A percentile compares a stretch with the other conserved stretches of the same genome.
Evolutionary conservation across 2,113 vertebrate species (phyloP).

Genomic region (Epinephelus lanceolatus): DNA sequence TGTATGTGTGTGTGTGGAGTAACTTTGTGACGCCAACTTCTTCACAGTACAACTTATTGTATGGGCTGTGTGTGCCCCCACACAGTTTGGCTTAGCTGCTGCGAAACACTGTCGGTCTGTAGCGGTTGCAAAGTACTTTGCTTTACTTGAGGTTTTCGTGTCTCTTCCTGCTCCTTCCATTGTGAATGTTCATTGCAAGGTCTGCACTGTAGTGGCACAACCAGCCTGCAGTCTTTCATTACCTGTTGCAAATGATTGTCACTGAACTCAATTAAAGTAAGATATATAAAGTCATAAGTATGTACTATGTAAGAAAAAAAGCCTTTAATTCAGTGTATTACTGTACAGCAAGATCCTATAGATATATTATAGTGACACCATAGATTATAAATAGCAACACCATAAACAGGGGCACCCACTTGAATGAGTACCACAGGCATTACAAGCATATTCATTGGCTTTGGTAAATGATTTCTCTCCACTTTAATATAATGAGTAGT

Average conservation of each 20-base stretch:
- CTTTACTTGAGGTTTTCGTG: not conserved
- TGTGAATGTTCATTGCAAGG: not conserved
- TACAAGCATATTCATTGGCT: not conserved
- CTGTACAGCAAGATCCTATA: conserved; percentile 16
- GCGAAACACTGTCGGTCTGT: not conserved
- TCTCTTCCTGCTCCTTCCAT: not conserved
- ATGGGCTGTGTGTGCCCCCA: conserved; percentile 1
- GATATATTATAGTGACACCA: conserved; percentile 16
- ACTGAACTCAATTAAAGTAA: conserved; percentile 19
- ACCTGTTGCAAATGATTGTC: conserved; percentile 8
- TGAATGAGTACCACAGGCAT: not conserved
- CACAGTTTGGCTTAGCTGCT: not conserved
- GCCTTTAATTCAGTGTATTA: not conserved
- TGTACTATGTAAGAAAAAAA: not conserved
- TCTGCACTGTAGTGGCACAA: not conserved
- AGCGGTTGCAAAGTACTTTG: conserved; percentile 18
- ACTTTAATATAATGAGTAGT: not conserved
- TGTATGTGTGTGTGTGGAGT: not conserved
- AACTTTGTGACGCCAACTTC: conserved; percentile 29
- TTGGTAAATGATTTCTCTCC: not conserved
- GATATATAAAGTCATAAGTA: conserved; percentile 2
- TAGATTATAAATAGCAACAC: conserved; percentile 49
- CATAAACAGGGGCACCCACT: conserved; percentile 36
- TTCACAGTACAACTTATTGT: not conserved
- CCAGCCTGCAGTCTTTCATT: conserved; percentile 14